These are phyloP conservation scores for Trissoscelio sp. DNA, from an alignment of 2,888 invertebrate genomes.

Conservation along the genomic window DNA sequence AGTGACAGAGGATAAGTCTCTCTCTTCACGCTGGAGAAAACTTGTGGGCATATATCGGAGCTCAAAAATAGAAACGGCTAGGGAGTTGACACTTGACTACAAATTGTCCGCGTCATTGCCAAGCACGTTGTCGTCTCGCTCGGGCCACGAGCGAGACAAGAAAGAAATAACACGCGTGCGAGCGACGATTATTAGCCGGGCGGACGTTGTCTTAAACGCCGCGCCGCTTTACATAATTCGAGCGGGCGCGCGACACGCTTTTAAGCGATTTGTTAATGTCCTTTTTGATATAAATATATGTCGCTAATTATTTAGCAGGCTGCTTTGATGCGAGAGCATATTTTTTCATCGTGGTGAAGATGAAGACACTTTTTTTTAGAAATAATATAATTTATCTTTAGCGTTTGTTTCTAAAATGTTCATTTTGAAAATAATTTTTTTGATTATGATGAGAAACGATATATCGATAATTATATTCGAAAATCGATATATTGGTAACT, in stretches of 20 bases:
- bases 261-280: constrained; percentile 58
- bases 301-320: constrained; percentile 33
- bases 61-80: constrained; percentile 82
- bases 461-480: too few relatives aligned
- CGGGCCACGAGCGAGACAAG: constrained; percentile 51
- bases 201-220: constrained; percentile 46
- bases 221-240: constrained; percentile 58
- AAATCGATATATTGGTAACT: too few relatives aligned
- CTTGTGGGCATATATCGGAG: constrained; percentile 52
- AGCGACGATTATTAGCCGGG: constrained; percentile 65
- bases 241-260: constrained; percentile 58
- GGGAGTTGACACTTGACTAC: constrained; percentile 81
- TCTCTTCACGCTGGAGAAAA: constrained; percentile 64
- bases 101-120: constrained; percentile 82
- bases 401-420: too few relatives aligned
- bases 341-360: too few relatives aligned
- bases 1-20: too few relatives aligned
- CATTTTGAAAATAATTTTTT: too few relatives aligned
- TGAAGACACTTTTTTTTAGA: too few relatives aligned
- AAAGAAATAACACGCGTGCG: constrained; percentile 68
- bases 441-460: too few relatives aligned
- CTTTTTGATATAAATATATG: constrained; percentile 55
- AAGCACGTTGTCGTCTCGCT: constrained; percentile 65
- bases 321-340: constrained; percentile 33
- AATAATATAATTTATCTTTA: too few relatives aligned